Conservation (phyloP, 2,888 invertebrate species). For the Drepanosiphum platanoidis region DNA sequence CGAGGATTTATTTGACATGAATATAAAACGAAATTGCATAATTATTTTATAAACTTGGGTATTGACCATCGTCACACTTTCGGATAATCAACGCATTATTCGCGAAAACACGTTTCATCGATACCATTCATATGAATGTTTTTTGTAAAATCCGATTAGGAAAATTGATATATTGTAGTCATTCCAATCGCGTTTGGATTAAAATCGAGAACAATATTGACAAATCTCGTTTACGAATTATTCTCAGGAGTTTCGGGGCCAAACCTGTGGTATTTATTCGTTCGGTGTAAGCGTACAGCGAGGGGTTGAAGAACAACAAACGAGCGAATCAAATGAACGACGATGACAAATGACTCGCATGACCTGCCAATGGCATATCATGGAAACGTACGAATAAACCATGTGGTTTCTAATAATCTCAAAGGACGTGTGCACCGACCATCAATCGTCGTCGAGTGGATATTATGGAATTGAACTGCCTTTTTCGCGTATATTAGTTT, state of each 20-base stretch:
- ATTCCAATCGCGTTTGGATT: not conserved
- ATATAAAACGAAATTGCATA: too few species aligned
- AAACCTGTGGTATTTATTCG: not conserved
- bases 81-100: too few species aligned
- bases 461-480: not conserved
- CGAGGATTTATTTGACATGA: too few species aligned
- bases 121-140: too few species aligned
- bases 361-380: not conserved
- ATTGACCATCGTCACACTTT: too few species aligned
- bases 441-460: not conserved
- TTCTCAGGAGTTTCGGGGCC: not conserved
- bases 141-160: not conserved
- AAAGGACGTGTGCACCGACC: not conserved
- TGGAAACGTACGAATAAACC: not conserved
- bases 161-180: not conserved
- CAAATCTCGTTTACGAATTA: not conserved
- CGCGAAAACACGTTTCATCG: too few species aligned
- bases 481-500: not conserved
- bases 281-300: not conserved
- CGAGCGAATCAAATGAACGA: constrained; percentile 8
- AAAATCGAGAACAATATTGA: not conserved
- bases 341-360: constrained; percentile 37
- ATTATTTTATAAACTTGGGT: too few species aligned
- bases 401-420: not conserved
- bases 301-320: not conserved